Evolutionary conservation across 2,113 vertebrate genomes (phyloP).

Genomic region (Meleagris gallopavo): DNA sequence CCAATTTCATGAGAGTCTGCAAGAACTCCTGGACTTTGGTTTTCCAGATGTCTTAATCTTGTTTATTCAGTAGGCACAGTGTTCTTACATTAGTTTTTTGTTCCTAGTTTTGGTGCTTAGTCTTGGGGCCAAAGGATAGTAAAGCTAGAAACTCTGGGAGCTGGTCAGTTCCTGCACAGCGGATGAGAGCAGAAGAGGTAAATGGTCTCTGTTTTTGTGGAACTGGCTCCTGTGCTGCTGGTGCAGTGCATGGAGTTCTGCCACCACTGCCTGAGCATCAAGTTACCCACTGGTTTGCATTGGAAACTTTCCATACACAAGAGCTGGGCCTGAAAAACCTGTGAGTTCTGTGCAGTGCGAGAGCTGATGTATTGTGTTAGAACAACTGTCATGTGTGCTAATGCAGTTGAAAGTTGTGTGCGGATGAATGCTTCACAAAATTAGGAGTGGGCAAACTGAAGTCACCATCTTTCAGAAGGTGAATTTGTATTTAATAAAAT

Average conservation of each 20-base stretch:
- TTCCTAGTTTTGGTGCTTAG: not conserved
- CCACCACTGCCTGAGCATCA: accelerated
- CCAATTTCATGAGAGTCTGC: not conserved
- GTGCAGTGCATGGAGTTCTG: not conserved
- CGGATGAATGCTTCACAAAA: no score
- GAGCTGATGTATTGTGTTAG: not conserved
- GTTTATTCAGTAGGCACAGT: not conserved
- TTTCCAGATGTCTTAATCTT: not conserved
- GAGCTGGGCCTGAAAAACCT: not conserved
- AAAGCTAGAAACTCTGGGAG: not conserved
- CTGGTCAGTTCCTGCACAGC: not conserved
- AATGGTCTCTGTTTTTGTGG: not conserved
- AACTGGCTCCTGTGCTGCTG: not conserved
- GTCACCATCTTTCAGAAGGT: no score
- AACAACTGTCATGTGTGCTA: no score
- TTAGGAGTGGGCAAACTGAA: no score
- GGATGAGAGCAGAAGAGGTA: not conserved
- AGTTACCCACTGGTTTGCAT: not conserved
- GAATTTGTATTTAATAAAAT: no score
- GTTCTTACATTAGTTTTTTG: not conserved
- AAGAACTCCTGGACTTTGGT: not conserved
- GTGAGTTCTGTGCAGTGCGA: not conserved
- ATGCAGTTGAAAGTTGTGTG: no score
- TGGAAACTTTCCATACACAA: not conserved
- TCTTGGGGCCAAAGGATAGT: not conserved